Percentiles rank a stretch among this genome's conserved stretches.
phyloP scores from a whole-genome alignment of 2,797 vertebrate species.

The Syngnathus rostellatus region DNA sequence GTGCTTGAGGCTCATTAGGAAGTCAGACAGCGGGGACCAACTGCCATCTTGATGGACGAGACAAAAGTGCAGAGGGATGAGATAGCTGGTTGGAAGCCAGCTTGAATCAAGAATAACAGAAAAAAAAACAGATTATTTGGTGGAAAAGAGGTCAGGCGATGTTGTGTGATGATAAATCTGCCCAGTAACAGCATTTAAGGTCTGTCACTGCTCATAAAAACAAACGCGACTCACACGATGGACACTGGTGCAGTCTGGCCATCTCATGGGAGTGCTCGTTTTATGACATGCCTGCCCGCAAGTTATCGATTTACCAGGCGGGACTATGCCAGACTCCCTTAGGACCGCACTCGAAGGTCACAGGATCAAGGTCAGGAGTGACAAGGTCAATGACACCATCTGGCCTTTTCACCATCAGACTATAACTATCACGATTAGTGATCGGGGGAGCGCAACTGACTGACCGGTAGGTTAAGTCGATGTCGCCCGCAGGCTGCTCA shows the following conservation, averaged over 20 bases:
- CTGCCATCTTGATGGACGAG: slow-evolving; percentile 39
- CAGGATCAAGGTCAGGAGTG: slow-evolving; percentile 30
- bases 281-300: slow-evolving; percentile 24
- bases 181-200: background rate
- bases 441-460: slow-evolving; percentile 43
- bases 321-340: slow-evolving; percentile 42
- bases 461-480: slow-evolving; percentile 40
- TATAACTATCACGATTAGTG: slow-evolving; percentile 19
- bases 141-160: no score
- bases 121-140: slow-evolving; percentile 4
- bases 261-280: slow-evolving; percentile 36
- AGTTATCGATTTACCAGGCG: slow-evolving; percentile 47
- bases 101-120: slow-evolving; percentile 38
- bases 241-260: slow-evolving; percentile 29
- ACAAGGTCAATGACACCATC: slow-evolving; percentile 37
- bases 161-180: slow-evolving; percentile 25
- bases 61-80: slow-evolving; percentile 37
- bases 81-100: slow-evolving; percentile 27
- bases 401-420: slow-evolving; percentile 35
- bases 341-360: slow-evolving; percentile 39
- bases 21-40: slow-evolving; percentile 65
- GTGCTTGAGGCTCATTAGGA: slow-evolving; percentile 77
- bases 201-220: slow-evolving; percentile 22
- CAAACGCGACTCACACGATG: slow-evolving; percentile 23
- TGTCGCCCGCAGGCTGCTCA: slow-evolving; percentile 12